Evolutionary conservation across 2,888 invertebrate species (phyloP).

Genomic region (Antitype chi): DNA sequence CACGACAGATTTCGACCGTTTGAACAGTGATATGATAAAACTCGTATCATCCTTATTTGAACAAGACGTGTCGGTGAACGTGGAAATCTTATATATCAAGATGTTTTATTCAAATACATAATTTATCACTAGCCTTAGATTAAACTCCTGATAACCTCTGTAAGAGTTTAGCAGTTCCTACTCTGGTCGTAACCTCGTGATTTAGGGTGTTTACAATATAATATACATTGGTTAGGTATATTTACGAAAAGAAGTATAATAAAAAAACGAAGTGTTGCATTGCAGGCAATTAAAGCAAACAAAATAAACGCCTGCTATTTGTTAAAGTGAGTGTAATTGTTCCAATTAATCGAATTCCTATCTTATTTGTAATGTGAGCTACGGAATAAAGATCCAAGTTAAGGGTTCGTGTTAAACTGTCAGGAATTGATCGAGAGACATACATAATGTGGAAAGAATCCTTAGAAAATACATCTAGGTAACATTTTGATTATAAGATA

Average conservation of each 20-base stretch:
- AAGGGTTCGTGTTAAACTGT: background rate
- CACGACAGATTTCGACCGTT: constrained; percentile 42
- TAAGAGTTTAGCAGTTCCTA: constrained; percentile 3
- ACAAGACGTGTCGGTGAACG: constrained; percentile 24
- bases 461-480: background rate
- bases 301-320: constrained; percentile 44
- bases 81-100: constrained; percentile 36
- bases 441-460: background rate
- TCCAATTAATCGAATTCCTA: constrained; percentile 54
- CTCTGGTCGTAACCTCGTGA: constrained; percentile 7
- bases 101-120: constrained; percentile 49
- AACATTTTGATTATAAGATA: background rate
- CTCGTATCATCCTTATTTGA: constrained; percentile 36
- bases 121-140: constrained; percentile 38
- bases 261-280: background rate
- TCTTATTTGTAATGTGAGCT: constrained; percentile 22
- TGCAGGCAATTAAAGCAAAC: constrained; percentile 20
- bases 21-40: constrained; percentile 45
- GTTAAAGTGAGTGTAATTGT: constrained; percentile 50
- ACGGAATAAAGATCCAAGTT: constrained; percentile 2
- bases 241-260: background rate
- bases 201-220: constrained; percentile 5
- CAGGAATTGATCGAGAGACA: background rate
- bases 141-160: constrained; percentile 34
- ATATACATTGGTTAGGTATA: too few relatives aligned